Evolutionary conservation across 1,140 invertebrate genomes (phyloP).

Genomic region (Sesamia nonagrioides): DNA sequence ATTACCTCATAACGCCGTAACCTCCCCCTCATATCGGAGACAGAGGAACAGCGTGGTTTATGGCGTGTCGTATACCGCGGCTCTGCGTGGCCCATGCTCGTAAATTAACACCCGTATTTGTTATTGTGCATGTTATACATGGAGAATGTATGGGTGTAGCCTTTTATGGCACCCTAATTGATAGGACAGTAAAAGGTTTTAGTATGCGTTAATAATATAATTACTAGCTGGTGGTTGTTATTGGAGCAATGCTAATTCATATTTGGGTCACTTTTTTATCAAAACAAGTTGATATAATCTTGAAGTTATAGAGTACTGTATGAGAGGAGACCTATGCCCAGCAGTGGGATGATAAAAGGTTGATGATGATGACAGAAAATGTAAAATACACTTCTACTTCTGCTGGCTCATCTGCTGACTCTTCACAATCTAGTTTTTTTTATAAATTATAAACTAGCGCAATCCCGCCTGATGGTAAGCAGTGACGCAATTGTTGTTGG

Average conservation of each 20-base stretch:
- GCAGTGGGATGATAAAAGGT: no score
- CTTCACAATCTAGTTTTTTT: no score
- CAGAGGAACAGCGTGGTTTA: constrained; percentile 35
- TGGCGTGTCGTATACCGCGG: constrained; percentile 27
- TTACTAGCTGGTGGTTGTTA: neutral
- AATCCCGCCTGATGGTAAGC: no score
- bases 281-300: no score
- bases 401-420: no score
- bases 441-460: no score
- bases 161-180: constrained; percentile 28
- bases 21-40: constrained; percentile 7
- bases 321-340: no score
- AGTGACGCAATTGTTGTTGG: no score
- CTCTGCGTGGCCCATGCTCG: neutral
- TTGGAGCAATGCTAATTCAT: neutral
- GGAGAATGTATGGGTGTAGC: constrained; percentile 4
- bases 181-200: constrained; percentile 13
- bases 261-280: neutral
- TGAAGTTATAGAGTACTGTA: no score
- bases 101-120: constrained; percentile 51
- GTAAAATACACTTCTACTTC: no score
- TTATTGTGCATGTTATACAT: constrained; percentile 31
- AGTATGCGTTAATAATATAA: constrained; percentile 13
- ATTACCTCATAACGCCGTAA: constrained; percentile 33
- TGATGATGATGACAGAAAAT: no score